Evolutionary conservation across 2,797 vertebrate genomes (phyloP), one percentile per base, ranked within the genome.

Genomic region (Spondyliosoma cantharus): DNA sequence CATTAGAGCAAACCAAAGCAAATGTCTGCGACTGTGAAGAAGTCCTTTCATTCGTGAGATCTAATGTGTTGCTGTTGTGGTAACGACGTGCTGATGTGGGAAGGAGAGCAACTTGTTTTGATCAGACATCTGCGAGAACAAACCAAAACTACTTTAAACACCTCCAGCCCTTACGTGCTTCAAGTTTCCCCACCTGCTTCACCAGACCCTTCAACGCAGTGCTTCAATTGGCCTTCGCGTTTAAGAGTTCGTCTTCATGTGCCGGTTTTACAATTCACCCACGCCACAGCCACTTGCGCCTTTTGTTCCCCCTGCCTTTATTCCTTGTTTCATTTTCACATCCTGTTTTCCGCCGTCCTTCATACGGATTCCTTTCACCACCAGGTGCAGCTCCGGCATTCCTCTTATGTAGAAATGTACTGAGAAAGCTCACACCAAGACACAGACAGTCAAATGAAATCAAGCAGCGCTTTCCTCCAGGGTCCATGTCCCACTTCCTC

Each of bases 401-500:
- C 37, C 17, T 60, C 50, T 64, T 22, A n/a, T 3, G 4, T 0
- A 53, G 48, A 78, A 54, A 69, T 69, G 74, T 29, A 25, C 57
- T 1, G 45, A 59, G 61, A 69, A 75, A 32, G 61, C 53, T 62
- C 71, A 64, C 53, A 83, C 75, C 62, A 54, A 81, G 78, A 87
- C 16, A 72, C 74, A 81, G 66, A 76, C 74, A 62, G 53, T 22
- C 49, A 61, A 82, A 81, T 58, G 60, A 81, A 89, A 80, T 80
- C 80, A 79, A 84, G 79, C 86, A 50, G 74, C 73, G 84, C 52
- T 14, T 83, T 71, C 86, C 78, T 88, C 67, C 75, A 22, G 70
- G 84, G 73, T 90, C 62, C 27, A 8, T 72, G 84, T 87, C 87
- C 88, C 86, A 71, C 80, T 84, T 85, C 85, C 84, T 84, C 46